phyloP scores from a whole-genome alignment of 2,797 vertebrate genomes.

The Paguma larvata region DNA sequence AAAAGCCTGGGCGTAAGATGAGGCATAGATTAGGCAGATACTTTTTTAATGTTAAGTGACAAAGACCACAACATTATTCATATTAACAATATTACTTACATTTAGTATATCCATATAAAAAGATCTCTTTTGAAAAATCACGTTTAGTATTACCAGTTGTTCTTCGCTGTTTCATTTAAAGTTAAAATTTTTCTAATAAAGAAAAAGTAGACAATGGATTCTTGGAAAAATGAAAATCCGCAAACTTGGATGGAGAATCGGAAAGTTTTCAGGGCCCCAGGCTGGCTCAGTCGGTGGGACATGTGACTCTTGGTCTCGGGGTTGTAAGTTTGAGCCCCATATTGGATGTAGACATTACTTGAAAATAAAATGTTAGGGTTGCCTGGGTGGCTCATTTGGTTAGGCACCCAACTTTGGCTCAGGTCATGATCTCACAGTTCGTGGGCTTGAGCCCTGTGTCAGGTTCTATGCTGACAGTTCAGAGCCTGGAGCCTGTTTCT shows the following conservation, averaged over 20 bases:
- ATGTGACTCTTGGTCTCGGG: background rate
- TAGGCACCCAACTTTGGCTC: no score
- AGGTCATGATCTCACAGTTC: no score
- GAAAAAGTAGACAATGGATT: background rate
- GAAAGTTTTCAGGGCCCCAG: background rate
- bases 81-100: background rate
- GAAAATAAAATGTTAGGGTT: no score
- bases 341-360: no score
- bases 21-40: background rate
- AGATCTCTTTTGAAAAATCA: background rate
- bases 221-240: background rate
- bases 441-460: no score
- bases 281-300: background rate
- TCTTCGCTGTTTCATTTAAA: background rate
- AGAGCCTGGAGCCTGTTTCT: no score
- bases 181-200: background rate
- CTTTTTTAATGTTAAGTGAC: background rate
- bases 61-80: background rate
- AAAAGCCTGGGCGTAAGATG: background rate
- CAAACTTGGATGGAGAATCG: background rate
- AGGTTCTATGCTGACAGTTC: no score
- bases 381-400: no score
- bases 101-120: background rate
- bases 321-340: background rate
- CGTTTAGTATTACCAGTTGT: background rate